Base-by-base conservation (phyloP, 1,140 invertebrate species). In the Zaprionus tsacasi region DNA sequence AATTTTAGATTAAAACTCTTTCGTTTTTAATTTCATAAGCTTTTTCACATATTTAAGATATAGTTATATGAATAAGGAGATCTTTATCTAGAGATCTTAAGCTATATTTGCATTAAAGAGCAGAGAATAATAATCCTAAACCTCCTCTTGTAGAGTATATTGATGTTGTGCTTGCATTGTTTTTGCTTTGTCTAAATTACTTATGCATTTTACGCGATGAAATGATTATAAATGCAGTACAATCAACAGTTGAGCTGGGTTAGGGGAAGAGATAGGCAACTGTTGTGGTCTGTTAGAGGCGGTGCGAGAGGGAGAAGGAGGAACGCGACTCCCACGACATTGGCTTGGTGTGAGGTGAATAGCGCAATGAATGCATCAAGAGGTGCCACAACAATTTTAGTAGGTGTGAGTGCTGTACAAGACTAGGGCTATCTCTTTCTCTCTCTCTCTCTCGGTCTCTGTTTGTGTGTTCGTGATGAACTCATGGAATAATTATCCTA, bases 401-500 rank as follows among this genome's bases (percentile, higher is more conserved):
- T 64, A 13, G 48, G 21, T 54, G 55, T 56, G 21, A 50, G 15
- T 68, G 35, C 27, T 38, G 15, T 55, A 25, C 38, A 6, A 30
- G 38, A 59, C 13, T 68, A 7, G 63, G 17, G 21, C 1, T 21
- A 8, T 52, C 11, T 36, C 30, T 36, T 6, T 65, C 17, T 40
- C 6, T 43, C n/a, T n/a, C 40, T 43, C 7, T 43, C 7, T 0
- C 40, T 45, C n/a, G 3, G 21, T 52, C 7, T 70, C 13, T 50
- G 45, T 64, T 2, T 74, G 35, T 45, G 58, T 78, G 64, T 45
- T 74, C 35, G 40, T 65, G 57, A 80, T 86, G 82, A 86, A 85
- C 85, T 89, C 85, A 88, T 88, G 85, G 85, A 88, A 88, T 88
- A 88, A 88, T 88, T 89, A 88, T 88, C 85, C 85, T 85, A 88